A percentile compares a stretch with the other conserved stretches of the same genome.
phyloP scores from a whole-genome alignment of 64 coral and sea anemone species.

The Trachythela sp. region DNA sequence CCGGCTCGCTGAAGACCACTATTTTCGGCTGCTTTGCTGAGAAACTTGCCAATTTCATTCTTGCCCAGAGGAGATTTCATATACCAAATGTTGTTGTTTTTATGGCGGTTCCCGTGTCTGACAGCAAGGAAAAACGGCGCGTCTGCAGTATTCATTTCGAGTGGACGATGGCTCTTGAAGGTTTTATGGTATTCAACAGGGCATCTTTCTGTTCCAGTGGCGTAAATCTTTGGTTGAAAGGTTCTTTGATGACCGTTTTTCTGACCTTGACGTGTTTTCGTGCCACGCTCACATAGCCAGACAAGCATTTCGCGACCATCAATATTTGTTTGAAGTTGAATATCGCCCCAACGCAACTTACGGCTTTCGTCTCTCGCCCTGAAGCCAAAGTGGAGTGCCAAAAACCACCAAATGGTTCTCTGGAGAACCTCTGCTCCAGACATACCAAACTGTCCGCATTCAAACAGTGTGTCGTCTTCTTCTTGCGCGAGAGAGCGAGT shows the following conservation, averaged over 20 bases:
- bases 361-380: slow-evolving; percentile 47
- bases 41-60: slow-evolving; percentile 59
- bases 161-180: slow-evolving; percentile 44
- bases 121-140: slow-evolving; percentile 63
- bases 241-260: slow-evolving; percentile 50
- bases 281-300: slow-evolving; percentile 46
- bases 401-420: slow-evolving; percentile 41
- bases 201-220: slow-evolving; percentile 39
- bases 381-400: slow-evolving; percentile 42
- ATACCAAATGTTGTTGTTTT: slow-evolving; percentile 44
- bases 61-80: slow-evolving; percentile 53
- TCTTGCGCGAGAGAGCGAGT: slow-evolving; percentile 19
- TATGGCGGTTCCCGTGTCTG: background rate
- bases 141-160: slow-evolving; percentile 52
- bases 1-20: slow-evolving; percentile 29
- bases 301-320: slow-evolving; percentile 56
- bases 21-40: slow-evolving; percentile 39
- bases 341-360: slow-evolving; percentile 50
- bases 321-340: slow-evolving; percentile 40
- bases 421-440: background rate
- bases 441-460: slow-evolving; percentile 12
- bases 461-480: slow-evolving; percentile 50
- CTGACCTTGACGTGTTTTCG: slow-evolving; percentile 46
- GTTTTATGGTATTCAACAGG: slow-evolving; percentile 53
- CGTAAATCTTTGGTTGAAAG: slow-evolving; percentile 44